Conservation (phyloP, 2,113 vertebrate species). For the Himantopus leucocephalus region DNA sequence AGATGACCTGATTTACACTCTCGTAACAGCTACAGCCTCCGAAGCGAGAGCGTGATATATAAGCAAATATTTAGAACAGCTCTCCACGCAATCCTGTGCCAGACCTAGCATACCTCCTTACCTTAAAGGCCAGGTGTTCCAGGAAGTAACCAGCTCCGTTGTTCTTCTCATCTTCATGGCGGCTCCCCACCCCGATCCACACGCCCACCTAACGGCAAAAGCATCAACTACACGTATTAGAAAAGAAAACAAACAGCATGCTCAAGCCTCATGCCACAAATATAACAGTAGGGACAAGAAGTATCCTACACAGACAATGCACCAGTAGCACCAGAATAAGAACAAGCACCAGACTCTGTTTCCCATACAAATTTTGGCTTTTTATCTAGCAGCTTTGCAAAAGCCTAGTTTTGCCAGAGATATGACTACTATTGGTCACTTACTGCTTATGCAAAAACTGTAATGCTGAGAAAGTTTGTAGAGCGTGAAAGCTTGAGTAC, state of each 20-base stretch:
- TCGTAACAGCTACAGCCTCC: background rate
- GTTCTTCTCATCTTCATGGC: conserved; percentile 86
- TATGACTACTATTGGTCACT: background rate
- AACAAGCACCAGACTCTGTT: background rate
- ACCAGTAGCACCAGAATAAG: background rate
- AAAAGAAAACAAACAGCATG: background rate
- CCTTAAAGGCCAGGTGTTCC: conserved; percentile 96
- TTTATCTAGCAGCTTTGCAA: background rate
- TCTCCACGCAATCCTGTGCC: background rate
- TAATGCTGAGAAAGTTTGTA: background rate
- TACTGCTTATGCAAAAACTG: background rate
- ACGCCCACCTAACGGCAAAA: conserved; percentile 83
- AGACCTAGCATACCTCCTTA: conserved; percentile 18
- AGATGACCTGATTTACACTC: background rate
- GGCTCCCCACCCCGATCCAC: conserved; percentile 88
- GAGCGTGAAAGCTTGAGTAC: fast-evolving
- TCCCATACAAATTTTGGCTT: fast-evolving
- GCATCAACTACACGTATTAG: background rate
- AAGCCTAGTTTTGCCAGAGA: background rate
- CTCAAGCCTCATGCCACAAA: background rate
- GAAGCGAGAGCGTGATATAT: fast-evolving
- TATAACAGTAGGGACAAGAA: background rate
- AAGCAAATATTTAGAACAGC: background rate
- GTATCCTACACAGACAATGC: background rate
- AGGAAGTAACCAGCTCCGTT: conserved; percentile 89